A percentile compares a stretch with the other conserved stretches of the same genome.
phyloP scores from a whole-genome alignment of 2,113 vertebrate genomes.

The mouse (Mus musculus) region GRCm39 chr3:97560001-97560500 shows the following conservation, averaged over 20 bases:
- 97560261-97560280: neutral
- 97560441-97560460: neutral
- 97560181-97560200: neutral
- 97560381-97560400: slow-evolving; percentile 5
- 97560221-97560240: neutral
- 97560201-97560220: neutral
- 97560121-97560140: neutral
- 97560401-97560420: neutral
- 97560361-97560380: slow-evolving; percentile 25
- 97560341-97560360: neutral
- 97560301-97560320: neutral
- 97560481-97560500: neutral
- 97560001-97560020: neutral
- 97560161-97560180: neutral
- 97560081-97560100: neutral
- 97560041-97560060: neutral
- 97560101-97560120: neutral
- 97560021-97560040: neutral
- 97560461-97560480: neutral
- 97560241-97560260: neutral
- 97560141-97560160: neutral
- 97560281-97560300: neutral
- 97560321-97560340: neutral
- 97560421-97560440: neutral
- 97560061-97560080: neutral